Evolutionary conservation across 2,797 vertebrate genomes (phyloP).

Genomic region (Catamblyrhynchus diadema): DNA sequence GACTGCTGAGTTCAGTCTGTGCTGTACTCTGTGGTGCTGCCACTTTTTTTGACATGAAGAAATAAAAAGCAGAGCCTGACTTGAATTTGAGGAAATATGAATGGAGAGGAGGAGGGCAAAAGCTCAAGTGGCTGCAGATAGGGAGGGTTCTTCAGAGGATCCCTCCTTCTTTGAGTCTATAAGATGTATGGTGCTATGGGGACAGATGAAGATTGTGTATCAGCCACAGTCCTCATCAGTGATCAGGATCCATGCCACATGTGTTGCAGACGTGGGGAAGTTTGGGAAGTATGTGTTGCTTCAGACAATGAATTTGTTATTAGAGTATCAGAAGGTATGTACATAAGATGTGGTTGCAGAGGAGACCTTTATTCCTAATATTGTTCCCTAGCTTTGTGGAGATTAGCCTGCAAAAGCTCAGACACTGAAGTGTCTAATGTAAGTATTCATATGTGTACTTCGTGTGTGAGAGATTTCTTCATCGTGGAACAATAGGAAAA

Average conservation of each 20-base stretch:
- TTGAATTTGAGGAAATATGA: neutral
- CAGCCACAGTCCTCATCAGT: neutral
- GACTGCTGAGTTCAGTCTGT: neutral
- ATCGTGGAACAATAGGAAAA: neutral
- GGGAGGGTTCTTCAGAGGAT: neutral
- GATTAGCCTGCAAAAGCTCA: neutral
- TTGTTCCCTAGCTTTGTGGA: neutral
- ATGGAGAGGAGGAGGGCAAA: constrained; percentile 14
- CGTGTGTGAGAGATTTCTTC: neutral
- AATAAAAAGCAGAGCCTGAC: neutral
- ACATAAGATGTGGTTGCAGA: neutral
- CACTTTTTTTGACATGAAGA: neutral
- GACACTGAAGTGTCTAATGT: neutral
- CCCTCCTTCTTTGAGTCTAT: constrained; percentile 20
- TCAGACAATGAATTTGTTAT: constrained; percentile 19
- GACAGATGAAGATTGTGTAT: neutral
- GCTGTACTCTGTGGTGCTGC: neutral
- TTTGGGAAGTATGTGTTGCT: constrained; percentile 24
- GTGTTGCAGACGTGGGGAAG: neutral
- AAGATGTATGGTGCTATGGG: neutral
- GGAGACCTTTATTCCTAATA: neutral
- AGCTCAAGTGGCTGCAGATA: neutral
- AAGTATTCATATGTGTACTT: neutral
- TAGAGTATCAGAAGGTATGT: constrained; percentile 36
- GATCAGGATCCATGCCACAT: neutral